phyloP scores from a whole-genome alignment of 1,140 invertebrate species.

The Venturia canescens region DNA sequence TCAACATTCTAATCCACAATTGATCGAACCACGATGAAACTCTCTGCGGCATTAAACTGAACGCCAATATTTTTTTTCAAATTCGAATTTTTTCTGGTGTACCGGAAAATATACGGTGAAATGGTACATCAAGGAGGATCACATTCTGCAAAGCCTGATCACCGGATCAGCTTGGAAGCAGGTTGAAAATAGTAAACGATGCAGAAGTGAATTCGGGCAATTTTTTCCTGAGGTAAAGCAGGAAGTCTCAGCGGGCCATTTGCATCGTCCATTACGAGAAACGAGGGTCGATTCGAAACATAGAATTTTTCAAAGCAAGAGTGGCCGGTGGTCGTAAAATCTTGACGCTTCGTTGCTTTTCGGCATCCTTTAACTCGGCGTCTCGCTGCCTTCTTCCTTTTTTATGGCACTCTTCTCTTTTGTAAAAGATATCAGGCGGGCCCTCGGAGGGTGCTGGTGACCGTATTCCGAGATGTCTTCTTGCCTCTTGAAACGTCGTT shows the following conservation, averaged over 20 bases:
- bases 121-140: too few relatives aligned
- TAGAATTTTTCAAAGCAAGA: neutral
- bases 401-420: neutral
- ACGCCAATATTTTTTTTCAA: too few relatives aligned
- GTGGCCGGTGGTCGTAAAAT: neutral
- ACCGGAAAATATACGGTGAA: too few relatives aligned
- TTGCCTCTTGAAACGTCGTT: conserved; percentile 2
- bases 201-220: too few relatives aligned
- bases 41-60: too few relatives aligned
- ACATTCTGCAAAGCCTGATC: too few relatives aligned
- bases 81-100: too few relatives aligned
- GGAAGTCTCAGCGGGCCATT: neutral
- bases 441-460: neutral
- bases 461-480: neutral
- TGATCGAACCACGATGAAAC: too few relatives aligned
- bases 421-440: neutral
- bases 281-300: neutral
- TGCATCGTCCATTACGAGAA: neutral
- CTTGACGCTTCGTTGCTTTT: neutral
- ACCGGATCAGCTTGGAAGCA: too few relatives aligned
- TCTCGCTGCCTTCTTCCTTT: neutral
- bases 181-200: too few relatives aligned
- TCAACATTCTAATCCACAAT: too few relatives aligned
- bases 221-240: too few relatives aligned
- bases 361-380: neutral